Conservation (phyloP, 2,797 vertebrate species). For the Acrocephalus scirpaceus region DNA sequence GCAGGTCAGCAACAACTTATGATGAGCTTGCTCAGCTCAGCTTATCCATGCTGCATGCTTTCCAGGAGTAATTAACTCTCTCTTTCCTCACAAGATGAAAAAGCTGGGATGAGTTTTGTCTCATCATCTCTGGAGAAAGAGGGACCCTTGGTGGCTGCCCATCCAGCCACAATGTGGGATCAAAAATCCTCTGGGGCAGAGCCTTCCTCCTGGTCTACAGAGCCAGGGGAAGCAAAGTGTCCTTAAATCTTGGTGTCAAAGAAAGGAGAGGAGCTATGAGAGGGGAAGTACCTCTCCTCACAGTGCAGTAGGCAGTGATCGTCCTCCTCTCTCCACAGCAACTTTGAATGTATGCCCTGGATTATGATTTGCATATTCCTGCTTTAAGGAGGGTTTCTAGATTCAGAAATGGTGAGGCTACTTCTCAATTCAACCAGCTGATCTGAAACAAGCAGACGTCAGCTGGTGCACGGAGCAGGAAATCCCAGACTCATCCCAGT, state of each 20-base stretch:
- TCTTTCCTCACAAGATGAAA: not conserved
- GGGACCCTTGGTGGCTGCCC: rapidly evolving
- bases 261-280: not conserved
- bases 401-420: not conserved
- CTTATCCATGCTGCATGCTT: not conserved
- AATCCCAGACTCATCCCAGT: not conserved
- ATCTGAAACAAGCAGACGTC: not conserved
- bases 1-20: not conserved
- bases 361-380: not conserved
- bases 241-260: not conserved
- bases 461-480: rapidly evolving
- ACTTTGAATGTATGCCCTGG: not conserved
- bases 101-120: not conserved
- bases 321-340: rapidly evolving
- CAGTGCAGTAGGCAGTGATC: rapidly evolving
- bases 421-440: not conserved
- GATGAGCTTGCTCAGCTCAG: not conserved
- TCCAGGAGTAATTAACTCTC: not conserved
- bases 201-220: not conserved
- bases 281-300: not conserved
- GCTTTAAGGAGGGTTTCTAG: not conserved
- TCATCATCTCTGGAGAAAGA: not conserved
- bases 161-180: not conserved
- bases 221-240: rapidly evolving
- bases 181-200: not conserved